A percentile compares a stretch with the other conserved stretches of the same genome.
Evolutionary conservation across 2,888 invertebrate genomes (phyloP).

Genomic region (Caenorhabditis sp.): DNA sequence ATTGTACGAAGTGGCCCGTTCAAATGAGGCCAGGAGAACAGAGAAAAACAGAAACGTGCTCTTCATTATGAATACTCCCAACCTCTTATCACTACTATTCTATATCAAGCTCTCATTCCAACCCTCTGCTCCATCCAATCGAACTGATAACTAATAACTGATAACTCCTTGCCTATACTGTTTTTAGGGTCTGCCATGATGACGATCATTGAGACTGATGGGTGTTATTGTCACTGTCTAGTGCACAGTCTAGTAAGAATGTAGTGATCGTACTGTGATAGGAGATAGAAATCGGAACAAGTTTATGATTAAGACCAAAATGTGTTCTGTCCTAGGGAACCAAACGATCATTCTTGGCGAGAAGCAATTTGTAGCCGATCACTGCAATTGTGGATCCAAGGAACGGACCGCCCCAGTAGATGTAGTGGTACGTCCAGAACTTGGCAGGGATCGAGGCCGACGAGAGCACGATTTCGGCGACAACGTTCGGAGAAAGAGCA

Average conservation of each 20-base stretch:
- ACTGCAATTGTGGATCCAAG: slow-evolving; percentile 50
- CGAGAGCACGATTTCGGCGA: slow-evolving; percentile 52
- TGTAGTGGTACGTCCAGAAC: slow-evolving; percentile 54
- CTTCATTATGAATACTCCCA: slow-evolving; percentile 16
- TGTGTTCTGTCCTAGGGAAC: slow-evolving; percentile 14
- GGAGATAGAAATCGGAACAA: not conserved
- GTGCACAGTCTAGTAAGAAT: slow-evolving; percentile 20
- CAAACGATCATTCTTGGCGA: slow-evolving; percentile 30
- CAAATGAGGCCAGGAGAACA: not conserved
- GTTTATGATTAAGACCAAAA: not conserved
- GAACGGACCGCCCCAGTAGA: slow-evolving; percentile 54
- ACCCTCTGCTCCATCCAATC: too few relatives aligned
- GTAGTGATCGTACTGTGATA: slow-evolving; percentile 10
- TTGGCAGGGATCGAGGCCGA: slow-evolving; percentile 20
- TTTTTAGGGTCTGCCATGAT: too few relatives aligned
- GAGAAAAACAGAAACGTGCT: not conserved
- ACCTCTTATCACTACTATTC: slow-evolving; percentile 9
- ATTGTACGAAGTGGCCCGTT: slow-evolving; percentile 1
- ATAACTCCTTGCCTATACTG: slow-evolving; percentile 3
- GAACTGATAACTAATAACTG: slow-evolving; percentile 4
- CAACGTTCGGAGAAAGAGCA: slow-evolving; percentile 44
- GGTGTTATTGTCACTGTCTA: slow-evolving; percentile 26
- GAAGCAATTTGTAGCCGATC: slow-evolving; percentile 24
- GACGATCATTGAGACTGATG: not conserved
- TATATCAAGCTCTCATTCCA: too few relatives aligned